A percentile compares a stretch with the other conserved stretches of the same genome.
phyloP scores from a whole-genome alignment of 2,888 invertebrate species.

The Watsonalla binaria region DNA sequence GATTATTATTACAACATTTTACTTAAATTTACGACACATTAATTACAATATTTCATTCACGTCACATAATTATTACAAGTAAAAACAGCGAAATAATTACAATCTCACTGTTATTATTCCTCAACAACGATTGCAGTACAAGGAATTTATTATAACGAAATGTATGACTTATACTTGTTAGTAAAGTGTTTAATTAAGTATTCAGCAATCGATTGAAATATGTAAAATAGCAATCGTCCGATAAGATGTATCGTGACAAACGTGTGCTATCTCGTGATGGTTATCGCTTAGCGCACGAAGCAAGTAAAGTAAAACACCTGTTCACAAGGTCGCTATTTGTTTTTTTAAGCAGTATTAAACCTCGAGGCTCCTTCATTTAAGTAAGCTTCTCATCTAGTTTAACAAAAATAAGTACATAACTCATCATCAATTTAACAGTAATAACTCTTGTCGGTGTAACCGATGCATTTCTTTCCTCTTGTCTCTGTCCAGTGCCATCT shows the following conservation, averaged over 20 bases:
- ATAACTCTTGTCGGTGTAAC: too few species aligned
- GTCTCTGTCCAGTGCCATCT: too few species aligned
- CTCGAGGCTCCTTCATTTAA: neutral
- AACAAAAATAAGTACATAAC: too few species aligned
- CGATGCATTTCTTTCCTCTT: too few species aligned
- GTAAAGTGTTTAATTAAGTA: neutral
- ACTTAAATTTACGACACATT: neutral
- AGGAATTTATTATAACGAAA: neutral
- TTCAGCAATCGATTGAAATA: neutral
- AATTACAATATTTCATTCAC: constrained; percentile 2
- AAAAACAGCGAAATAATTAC: neutral
- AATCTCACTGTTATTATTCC: neutral
- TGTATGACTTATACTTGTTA: neutral
- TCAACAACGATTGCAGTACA: neutral
- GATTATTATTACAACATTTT: neutral
- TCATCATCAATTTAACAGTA: too few species aligned
- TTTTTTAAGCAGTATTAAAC: neutral
- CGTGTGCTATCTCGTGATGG: constrained; percentile 27
- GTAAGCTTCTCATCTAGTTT: too few species aligned
- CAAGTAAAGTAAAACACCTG: constrained; percentile 42
- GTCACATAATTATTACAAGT: neutral
- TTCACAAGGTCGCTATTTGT: constrained; percentile 3
- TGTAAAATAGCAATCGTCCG: constrained; percentile 4
- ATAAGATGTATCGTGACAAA: constrained; percentile 23
- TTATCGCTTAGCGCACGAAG: constrained; percentile 23